Evolutionary conservation across 2,888 invertebrate genomes (phyloP).

Genomic region (Hedychridium roseum): DNA sequence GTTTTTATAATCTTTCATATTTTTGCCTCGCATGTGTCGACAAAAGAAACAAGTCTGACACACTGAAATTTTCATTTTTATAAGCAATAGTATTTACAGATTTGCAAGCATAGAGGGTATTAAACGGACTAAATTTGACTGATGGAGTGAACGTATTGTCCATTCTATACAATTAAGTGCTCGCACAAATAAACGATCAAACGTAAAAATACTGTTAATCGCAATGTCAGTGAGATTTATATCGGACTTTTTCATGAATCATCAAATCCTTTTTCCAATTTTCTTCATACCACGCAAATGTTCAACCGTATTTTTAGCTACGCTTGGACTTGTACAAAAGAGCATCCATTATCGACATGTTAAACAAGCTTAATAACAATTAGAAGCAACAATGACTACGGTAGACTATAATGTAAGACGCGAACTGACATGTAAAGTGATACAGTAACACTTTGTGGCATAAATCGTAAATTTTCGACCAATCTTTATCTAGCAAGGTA

Average conservation of each 20-base stretch:
- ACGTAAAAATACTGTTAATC: neutral
- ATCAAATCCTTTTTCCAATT: neutral
- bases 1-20: neutral
- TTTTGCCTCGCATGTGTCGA: neutral
- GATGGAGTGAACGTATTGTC: no score
- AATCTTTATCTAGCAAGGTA: conserved; percentile 26
- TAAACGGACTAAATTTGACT: no score
- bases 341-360: neutral
- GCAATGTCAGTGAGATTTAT: neutral
- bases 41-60: neutral
- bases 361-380: neutral
- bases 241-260: neutral
- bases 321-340: neutral
- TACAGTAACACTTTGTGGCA: conserved; percentile 29
- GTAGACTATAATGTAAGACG: conserved; percentile 4
- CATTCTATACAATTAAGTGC: neutral
- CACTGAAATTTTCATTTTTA: neutral
- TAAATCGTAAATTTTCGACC: conserved; percentile 29
- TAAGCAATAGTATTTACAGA: neutral
- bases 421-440: conserved; percentile 11
- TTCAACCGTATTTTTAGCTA: neutral
- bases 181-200: neutral
- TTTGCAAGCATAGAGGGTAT: no score
- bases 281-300: no score
- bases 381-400: neutral